Percentiles rank a stretch among this genome's conserved stretches.
Conservation (phyloP, 2,888 invertebrate species). For the Sycophila texana region DNA sequence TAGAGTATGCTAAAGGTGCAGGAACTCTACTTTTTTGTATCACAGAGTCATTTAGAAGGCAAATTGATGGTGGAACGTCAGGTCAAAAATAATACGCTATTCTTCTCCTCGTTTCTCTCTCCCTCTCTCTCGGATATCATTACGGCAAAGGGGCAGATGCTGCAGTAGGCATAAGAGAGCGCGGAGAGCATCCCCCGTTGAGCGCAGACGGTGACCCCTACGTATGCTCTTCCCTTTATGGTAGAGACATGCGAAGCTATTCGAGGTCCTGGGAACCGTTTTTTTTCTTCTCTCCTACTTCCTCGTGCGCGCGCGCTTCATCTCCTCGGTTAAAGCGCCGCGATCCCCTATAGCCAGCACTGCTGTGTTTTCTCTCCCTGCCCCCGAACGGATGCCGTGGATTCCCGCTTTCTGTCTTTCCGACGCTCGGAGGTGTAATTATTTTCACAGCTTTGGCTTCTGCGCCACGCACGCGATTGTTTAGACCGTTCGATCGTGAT, state of each 20-base stretch:
- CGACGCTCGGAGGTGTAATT: slow-evolving; percentile 65
- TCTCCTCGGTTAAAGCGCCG: neutral
- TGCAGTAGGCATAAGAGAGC: slow-evolving; percentile 57
- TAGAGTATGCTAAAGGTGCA: neutral
- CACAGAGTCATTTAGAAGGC: slow-evolving; percentile 64
- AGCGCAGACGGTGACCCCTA: slow-evolving; percentile 57
- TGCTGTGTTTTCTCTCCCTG: slow-evolving; percentile 42
- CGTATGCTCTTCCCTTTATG: slow-evolving; percentile 72
- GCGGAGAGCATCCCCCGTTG: slow-evolving; percentile 60
- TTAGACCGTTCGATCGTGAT: slow-evolving; percentile 4
- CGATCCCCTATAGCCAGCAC: neutral
- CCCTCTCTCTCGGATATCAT: slow-evolving; percentile 67
- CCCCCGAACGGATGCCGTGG: slow-evolving; percentile 20
- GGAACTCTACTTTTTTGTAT: slow-evolving; percentile 5
- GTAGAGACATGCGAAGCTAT: slow-evolving; percentile 70
- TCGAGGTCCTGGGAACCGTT: slow-evolving; percentile 74
- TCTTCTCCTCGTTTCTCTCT: slow-evolving; percentile 40
- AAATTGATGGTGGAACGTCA: slow-evolving; percentile 68
- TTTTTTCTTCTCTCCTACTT: slow-evolving; percentile 61
- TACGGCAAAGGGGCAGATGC: slow-evolving; percentile 72
- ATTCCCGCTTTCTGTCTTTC: slow-evolving; percentile 63
- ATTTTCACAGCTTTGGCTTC: slow-evolving; percentile 71
- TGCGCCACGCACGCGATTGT: slow-evolving; percentile 44
- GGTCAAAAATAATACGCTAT: slow-evolving; percentile 59
- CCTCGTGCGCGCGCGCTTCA: neutral